These are phyloP conservation scores for Thalassoma bifasciatum DNA, from an alignment of 2,113 vertebrate genomes.

Conservation along the genomic window DNA sequence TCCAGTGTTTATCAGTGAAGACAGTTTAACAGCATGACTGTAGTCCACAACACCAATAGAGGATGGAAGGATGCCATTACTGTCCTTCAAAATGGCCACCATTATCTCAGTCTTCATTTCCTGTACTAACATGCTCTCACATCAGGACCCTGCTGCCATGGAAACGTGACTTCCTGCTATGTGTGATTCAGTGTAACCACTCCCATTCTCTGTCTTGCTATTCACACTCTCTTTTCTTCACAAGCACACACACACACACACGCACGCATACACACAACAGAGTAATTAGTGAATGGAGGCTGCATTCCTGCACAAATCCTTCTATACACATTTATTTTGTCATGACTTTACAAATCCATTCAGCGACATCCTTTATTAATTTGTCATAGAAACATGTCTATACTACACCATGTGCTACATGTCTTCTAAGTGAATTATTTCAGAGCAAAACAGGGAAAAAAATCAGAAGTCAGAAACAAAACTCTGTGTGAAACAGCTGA, in stretches of 20 bases:
- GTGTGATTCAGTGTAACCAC: constrained; percentile 26
- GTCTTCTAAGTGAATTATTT: constrained; percentile 49
- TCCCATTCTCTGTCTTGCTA: constrained; percentile 26
- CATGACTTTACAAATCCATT: constrained; percentile 70
- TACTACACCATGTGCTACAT: constrained; percentile 66
- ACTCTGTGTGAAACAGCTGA: constrained; percentile 11
- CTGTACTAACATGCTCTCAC: constrained; percentile 47
- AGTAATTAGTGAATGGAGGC: constrained; percentile 38
- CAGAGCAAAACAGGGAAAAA: constrained; percentile 42
- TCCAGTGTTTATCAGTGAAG: not conserved
- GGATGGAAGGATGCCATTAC: constrained; percentile 14
- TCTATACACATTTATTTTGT: constrained; percentile 78
- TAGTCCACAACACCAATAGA: not conserved
- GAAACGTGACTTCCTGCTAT: constrained; percentile 70
- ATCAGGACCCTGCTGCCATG: constrained; percentile 62
- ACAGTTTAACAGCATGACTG: not conserved
- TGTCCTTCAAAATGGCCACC: constrained; percentile 55
- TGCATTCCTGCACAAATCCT: constrained; percentile 35
- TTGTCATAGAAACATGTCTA: constrained; percentile 67
- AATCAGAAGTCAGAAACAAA: constrained; percentile 23
- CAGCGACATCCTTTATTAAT: constrained; percentile 64
- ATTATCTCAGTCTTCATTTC: constrained; percentile 48
- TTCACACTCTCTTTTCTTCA: constrained; percentile 30
- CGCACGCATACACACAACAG: too few species aligned
- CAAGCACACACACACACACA: constrained; percentile 16